Evolutionary conservation across 2,113 vertebrate genomes (phyloP), one percentile per base, ranked within the genome.

Genomic region (Centropus unirufus): DNA sequence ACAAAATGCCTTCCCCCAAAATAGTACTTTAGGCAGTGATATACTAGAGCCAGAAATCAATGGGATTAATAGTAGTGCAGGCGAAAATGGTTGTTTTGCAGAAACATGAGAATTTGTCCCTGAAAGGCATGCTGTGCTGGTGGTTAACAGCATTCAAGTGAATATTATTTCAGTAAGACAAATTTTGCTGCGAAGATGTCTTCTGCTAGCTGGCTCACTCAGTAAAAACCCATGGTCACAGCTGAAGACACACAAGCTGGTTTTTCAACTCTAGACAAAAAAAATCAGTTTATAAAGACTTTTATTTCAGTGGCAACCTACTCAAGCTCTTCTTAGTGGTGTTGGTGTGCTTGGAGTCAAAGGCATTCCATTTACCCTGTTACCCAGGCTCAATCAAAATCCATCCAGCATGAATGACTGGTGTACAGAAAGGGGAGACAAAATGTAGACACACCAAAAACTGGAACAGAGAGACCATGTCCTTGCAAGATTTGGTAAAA

Each of bases 331-430:
- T 30, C 29, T 57, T 42, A 51, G 75, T 34, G 61, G 54, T 2
- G 1, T 12, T 3, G 7, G 29, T 26, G 67, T 67, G 34, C 39
- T 73, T 15, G 34, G 44, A 6, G 66, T 63, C 32, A 40, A 46
- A 58, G 64, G 24, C 14, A 5, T 0, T 1, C 30, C 0, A 4
- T 17, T 23, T 87, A 14, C 39, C 1, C 5, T 16, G 22, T 27
- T 14, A 32, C 30, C 14, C 0, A 0, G 8, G 39, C 54, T 62
- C 1, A 0, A 18, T 15, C 3, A 2, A 83, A 92, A 74, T 66
- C 51, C 2, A 0, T 4, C 57, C 68, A 62, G 40, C 46, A 73
- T 55, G 58, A 76, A 20, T 3, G 14, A 14, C 36, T 27, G 36
- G 27, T 6, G 6, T 39, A 62, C 2, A 30, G 82, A 24, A 79